Conservation (phyloP, 92 coral and sea anemone genomes). For the Micromussa lordhowensis region DNA sequence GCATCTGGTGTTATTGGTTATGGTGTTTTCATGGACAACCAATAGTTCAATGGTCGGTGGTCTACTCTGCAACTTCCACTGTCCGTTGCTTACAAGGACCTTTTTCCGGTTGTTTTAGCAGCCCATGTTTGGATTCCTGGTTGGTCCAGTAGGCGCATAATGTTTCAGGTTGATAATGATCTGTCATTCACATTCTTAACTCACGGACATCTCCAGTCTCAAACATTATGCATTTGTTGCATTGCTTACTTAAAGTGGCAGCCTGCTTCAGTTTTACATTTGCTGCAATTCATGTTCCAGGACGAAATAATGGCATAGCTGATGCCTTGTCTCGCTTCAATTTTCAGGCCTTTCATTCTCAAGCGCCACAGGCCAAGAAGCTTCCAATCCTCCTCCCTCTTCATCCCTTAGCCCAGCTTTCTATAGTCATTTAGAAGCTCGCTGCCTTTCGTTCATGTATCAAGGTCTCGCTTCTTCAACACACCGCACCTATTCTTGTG, state of each 20-base stretch:
- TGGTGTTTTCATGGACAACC: conserved; percentile 13
- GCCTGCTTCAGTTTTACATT: conserved; percentile 26
- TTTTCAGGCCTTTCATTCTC: no score
- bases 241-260: conserved; percentile 10
- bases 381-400: no score
- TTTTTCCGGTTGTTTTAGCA: conserved; percentile 36
- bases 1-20: conserved; percentile 2
- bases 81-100: conserved; percentile 50
- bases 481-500: no score
- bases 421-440: no score
- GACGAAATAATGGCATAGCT: conserved; percentile 34
- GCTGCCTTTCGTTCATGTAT: no score
- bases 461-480: no score
- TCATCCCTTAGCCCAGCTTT: no score
- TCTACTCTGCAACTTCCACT: background rate
- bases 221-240: background rate
- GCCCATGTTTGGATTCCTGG: conserved; percentile 3
- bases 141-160: conserved; percentile 10
- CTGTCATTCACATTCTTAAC: no score
- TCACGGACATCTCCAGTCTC: conserved; percentile 38
- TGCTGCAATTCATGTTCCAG: conserved; percentile 45
- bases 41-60: conserved; percentile 59
- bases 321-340: conserved; percentile 22
- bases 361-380: no score
- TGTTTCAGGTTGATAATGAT: conserved; percentile 45